Evolutionary conservation across 2,113 vertebrate genomes (phyloP).

Genomic region (Rhea pennata): DNA sequence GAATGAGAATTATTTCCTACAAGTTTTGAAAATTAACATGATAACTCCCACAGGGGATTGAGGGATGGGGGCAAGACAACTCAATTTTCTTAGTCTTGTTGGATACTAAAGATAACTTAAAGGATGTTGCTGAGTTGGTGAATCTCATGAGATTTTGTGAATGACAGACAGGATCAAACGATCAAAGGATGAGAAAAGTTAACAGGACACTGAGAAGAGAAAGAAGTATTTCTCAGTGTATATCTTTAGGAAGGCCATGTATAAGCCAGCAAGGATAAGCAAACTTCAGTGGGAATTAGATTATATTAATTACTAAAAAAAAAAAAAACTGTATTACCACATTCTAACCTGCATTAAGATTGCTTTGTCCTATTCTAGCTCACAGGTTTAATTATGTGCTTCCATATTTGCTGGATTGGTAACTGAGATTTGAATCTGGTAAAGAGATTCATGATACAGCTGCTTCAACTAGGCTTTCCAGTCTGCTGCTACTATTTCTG

Average conservation of each 20-base stretch:
- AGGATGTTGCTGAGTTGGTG: neutral
- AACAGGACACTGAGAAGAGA: neutral
- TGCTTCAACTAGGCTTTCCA: neutral
- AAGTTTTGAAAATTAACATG: neutral
- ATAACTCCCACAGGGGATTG: neutral
- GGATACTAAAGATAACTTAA: neutral
- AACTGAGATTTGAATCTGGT: neutral
- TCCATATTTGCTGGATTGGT: neutral
- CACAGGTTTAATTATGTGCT: fast-evolving
- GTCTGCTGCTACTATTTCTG: neutral
- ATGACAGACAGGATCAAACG: neutral
- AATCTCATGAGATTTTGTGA: neutral
- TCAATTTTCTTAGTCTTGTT: neutral
- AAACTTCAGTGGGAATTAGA: neutral
- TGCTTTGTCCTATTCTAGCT: neutral
- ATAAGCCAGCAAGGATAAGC: neutral
- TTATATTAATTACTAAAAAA: neutral
- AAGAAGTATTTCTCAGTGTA: neutral
- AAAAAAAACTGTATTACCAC: neutral
- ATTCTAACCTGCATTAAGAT: neutral
- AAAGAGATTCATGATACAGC: neutral
- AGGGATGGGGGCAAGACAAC: neutral
- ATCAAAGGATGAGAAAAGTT: neutral
- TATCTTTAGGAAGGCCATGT: neutral
- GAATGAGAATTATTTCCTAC: neutral